Percentiles rank a stretch among this genome's conserved stretches.
Evolutionary conservation across 2,888 invertebrate species (phyloP).

Genomic region (Boloria euphrosyne): DNA sequence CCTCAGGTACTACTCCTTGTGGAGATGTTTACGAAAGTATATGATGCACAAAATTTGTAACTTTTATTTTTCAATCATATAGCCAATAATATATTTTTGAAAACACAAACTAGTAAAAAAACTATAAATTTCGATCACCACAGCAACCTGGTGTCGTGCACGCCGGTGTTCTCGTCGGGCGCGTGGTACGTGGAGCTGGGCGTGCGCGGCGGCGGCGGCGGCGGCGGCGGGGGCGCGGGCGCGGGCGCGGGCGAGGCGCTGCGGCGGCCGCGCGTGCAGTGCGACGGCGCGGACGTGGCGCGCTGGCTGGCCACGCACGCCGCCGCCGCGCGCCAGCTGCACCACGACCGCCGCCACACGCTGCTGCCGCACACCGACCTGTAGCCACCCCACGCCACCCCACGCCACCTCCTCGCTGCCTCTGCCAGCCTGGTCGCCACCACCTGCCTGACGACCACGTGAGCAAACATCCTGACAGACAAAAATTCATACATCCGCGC

Average conservation of each 20-base stretch:
- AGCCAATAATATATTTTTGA: too few species aligned
- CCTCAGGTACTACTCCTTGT: constrained; percentile 80
- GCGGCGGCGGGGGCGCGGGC: constrained; percentile 56
- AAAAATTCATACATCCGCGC: too few species aligned
- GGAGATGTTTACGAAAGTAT: too few species aligned
- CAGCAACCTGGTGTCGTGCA: constrained; percentile 86
- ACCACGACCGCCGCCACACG: constrained; percentile 91
- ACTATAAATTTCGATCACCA: too few species aligned
- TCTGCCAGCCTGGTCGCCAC: neutral
- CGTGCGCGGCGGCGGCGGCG: constrained; percentile 73
- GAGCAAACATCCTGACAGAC: neutral
- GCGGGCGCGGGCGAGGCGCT: constrained; percentile 69
- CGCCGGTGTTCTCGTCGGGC: constrained; percentile 78
- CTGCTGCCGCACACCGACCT: constrained; percentile 67
- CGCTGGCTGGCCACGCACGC: constrained; percentile 90
- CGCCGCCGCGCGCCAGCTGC: constrained; percentile 93
- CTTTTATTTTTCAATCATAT: too few species aligned
- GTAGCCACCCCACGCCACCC: constrained; percentile 23
- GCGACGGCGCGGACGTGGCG: constrained; percentile 87
- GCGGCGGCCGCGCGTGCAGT: constrained; percentile 89
- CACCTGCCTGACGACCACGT: neutral
- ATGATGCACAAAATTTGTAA: too few species aligned
- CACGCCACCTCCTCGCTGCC: too few species aligned
- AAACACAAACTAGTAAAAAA: too few species aligned
- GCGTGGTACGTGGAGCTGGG: constrained; percentile 88